Evolutionary conservation across 2,113 vertebrate genomes (phyloP).

Genomic region (Coptodon bakossiorum): DNA sequence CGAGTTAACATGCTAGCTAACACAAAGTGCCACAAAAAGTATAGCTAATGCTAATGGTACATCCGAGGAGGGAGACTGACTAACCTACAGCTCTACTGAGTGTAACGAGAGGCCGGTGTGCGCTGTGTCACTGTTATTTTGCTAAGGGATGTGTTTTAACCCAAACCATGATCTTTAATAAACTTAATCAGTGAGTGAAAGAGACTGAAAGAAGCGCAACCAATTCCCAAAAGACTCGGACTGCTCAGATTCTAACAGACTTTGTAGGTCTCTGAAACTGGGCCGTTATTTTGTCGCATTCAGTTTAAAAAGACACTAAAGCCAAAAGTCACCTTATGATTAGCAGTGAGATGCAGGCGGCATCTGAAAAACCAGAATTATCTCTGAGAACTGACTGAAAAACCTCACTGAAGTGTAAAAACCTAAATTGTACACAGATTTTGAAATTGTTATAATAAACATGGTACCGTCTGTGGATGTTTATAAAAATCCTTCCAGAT

Average conservation of each 20-base stretch:
- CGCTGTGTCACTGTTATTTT: fast-evolving
- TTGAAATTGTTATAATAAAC: background rate
- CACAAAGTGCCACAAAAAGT: too few species aligned
- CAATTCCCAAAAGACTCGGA: fast-evolving
- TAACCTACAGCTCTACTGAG: background rate
- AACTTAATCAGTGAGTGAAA: fast-evolving
- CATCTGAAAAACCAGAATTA: background rate
- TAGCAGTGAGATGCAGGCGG: background rate
- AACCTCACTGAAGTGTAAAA: fast-evolving
- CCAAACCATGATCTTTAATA: background rate
- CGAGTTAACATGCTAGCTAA: too few species aligned
- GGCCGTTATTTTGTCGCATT: fast-evolving
- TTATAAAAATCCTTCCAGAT: background rate
- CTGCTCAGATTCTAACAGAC: background rate
- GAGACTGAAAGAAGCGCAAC: background rate
- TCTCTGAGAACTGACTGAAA: background rate
- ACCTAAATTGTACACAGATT: background rate
- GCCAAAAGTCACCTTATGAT: background rate
- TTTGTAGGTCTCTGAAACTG: fast-evolving
- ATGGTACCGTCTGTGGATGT: background rate
- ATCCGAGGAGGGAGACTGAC: background rate
- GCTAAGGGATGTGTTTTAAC: background rate
- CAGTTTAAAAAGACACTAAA: background rate
- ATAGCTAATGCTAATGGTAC: too few species aligned
- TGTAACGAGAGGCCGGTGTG: background rate